These are phyloP conservation scores for Arothron firmamentum DNA, from an alignment of 2,113 vertebrate species.

Conservation along the genomic window DNA sequence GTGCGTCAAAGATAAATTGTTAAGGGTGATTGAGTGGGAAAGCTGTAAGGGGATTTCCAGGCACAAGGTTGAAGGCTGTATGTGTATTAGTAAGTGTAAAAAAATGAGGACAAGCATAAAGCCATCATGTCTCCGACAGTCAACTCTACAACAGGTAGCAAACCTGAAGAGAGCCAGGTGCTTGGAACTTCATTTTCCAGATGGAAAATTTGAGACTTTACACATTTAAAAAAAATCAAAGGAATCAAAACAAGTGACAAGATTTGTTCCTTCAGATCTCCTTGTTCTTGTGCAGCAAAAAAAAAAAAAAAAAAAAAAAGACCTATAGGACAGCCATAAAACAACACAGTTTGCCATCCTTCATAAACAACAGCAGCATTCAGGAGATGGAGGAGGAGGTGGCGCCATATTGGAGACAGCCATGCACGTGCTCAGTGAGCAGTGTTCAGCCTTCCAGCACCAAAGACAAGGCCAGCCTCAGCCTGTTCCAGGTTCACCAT, in stretches of 20 bases:
- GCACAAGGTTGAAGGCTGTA: conserved; percentile 20
- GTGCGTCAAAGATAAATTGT: conserved; percentile 32
- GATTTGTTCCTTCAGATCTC: conserved; percentile 3
- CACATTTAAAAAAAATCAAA: conserved; percentile 4
- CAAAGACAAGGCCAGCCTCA: conserved; percentile 17
- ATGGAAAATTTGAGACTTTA: conserved; percentile 5
- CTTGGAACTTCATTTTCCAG: conserved; percentile 6
- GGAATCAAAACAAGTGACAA: conserved; percentile 22
- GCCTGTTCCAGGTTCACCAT: neutral
- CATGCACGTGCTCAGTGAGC: neutral
- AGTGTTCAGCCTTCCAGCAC: conserved; percentile 23
- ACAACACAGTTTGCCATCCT: neutral
- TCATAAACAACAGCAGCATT: no score
- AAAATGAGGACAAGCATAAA: neutral
- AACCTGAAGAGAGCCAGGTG: neutral
- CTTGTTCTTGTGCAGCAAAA: no score
- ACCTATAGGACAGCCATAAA: neutral
- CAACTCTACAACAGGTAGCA: neutral
- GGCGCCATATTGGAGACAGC: no score
- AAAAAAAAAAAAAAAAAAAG: no score
- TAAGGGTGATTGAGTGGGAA: conserved; percentile 40
- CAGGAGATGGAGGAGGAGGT: no score
- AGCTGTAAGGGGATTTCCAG: conserved; percentile 34
- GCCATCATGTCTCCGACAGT: neutral
- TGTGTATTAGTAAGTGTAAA: conserved; percentile 18